Conservation (phyloP, 1,140 invertebrate genomes). For the Radopholus similis region DNA sequence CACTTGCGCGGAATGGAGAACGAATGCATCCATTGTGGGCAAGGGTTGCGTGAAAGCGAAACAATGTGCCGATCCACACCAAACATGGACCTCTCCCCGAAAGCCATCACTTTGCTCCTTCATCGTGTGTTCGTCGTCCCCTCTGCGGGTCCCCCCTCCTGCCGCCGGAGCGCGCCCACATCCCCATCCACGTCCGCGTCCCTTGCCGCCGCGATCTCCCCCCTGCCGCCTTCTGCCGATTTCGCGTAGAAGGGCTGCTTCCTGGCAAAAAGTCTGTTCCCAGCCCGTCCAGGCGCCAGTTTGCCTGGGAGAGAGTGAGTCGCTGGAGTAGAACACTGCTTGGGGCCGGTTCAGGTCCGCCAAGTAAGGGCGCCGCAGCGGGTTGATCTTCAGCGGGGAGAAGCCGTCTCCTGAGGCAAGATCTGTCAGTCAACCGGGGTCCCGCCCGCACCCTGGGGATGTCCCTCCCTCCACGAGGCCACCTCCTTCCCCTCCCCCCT, state of each 20-base stretch:
- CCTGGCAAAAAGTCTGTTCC: neutral
- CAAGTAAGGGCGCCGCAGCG: neutral
- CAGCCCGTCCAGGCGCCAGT: neutral
- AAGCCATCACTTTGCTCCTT: neutral
- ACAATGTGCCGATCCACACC: neutral
- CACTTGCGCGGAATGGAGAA: neutral
- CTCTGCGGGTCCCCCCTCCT: neutral
- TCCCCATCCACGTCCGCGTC: neutral
- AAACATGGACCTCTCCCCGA: neutral
- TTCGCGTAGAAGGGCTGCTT: neutral
- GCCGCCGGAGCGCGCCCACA: too few relatives aligned
- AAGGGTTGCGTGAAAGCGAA: too few relatives aligned
- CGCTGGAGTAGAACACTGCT: neutral
- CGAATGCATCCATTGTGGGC: neutral
- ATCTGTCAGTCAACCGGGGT: neutral
- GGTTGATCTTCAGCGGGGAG: constrained; percentile 16
- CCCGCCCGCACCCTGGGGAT: constrained; percentile 1
- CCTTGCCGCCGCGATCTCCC: neutral
- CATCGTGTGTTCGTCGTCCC: neutral
- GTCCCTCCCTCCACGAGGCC: constrained; percentile 12
- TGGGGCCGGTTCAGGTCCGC: neutral
- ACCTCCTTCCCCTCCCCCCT: constrained; percentile 1
- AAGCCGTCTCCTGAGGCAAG: constrained; percentile 5
- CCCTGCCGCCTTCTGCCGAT: neutral
- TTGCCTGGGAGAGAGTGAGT: neutral